Conservation (phyloP, 1,140 invertebrate genomes). For the Achroia grisella region DNA sequence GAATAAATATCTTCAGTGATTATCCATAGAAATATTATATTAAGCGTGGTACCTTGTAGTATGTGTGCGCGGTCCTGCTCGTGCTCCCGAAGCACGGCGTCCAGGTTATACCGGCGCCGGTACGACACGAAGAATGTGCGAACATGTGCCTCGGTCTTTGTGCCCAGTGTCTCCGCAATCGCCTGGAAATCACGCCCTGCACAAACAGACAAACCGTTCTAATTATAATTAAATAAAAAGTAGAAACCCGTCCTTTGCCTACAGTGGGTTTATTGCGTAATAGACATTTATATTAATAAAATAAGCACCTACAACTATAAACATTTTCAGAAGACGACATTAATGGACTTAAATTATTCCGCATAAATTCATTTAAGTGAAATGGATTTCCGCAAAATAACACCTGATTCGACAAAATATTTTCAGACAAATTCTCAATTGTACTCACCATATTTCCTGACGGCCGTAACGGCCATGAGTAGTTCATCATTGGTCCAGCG, state of each 20-base stretch:
- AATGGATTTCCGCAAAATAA: too few relatives aligned
- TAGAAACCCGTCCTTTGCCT: too few relatives aligned
- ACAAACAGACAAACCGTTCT: not conserved
- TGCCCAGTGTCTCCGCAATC: constrained; percentile 95
- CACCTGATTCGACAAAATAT: not conserved
- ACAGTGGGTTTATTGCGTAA: too few relatives aligned
- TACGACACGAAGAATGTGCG: constrained; percentile 94
- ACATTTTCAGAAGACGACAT: not conserved
- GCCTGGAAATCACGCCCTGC: constrained; percentile 85
- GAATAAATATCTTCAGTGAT: too few relatives aligned
- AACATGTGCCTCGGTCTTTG: constrained; percentile 94
- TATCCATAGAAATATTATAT: too few relatives aligned
- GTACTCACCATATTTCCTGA: constrained; percentile 88
- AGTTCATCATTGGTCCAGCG: constrained; percentile 96
- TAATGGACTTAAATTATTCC: not conserved
- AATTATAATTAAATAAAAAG: too few relatives aligned
- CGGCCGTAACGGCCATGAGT: constrained; percentile 91
- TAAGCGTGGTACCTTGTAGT: not conserved
- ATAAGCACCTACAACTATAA: not conserved
- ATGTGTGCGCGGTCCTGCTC: constrained; percentile 75
- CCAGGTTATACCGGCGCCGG: constrained; percentile 91
- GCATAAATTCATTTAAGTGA: not conserved
- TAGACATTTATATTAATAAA: constrained; percentile 5
- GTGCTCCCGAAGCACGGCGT: constrained; percentile 91
- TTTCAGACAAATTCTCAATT: constrained; percentile 2